Percentiles rank a stretch among this genome's conserved stretches.
These are phyloP conservation scores for Tromatobia lineatoria DNA, from an alignment of 2,888 invertebrate species.

Conservation along the genomic window DNA sequence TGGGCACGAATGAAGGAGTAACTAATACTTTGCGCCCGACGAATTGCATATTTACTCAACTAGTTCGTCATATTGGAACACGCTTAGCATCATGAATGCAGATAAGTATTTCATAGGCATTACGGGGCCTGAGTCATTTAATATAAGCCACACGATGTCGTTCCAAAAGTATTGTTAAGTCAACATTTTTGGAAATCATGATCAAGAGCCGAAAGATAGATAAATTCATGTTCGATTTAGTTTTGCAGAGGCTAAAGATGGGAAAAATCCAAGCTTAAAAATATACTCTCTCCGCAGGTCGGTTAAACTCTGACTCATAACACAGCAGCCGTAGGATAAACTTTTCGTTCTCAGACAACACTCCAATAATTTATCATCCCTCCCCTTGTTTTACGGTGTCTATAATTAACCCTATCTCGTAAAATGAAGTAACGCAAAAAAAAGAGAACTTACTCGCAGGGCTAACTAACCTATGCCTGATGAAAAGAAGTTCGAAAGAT, in stretches of 20 bases:
- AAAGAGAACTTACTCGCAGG: conserved; percentile 2
- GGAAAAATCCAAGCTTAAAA: conserved; percentile 30
- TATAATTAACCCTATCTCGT: conserved; percentile 36
- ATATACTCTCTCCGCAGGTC: conserved; percentile 41
- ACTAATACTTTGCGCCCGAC: neutral
- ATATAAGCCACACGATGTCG: too few species aligned
- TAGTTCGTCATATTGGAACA: too few species aligned
- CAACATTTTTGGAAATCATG: neutral
- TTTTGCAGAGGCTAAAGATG: conserved; percentile 2
- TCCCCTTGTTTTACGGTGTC: conserved; percentile 1
- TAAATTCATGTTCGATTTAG: conserved; percentile 10
- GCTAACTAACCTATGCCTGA: neutral
- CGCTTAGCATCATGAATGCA: too few species aligned
- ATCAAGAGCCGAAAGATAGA: conserved; percentile 5
- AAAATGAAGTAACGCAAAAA: conserved; percentile 5
- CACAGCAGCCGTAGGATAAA: neutral
- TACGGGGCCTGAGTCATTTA: too few species aligned
- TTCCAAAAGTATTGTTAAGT: neutral
- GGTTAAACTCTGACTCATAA: conserved; percentile 40
- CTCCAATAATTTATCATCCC: conserved; percentile 36
- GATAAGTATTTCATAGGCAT: too few species aligned
- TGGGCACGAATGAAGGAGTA: neutral
- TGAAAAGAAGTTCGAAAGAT: neutral
- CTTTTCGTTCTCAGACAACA: conserved; percentile 28
- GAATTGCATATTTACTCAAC: neutral